Percentiles rank a stretch among this genome's conserved stretches.
phyloP scores from a whole-genome alignment of 2,888 invertebrate species.

The Ellobium chinense region DNA sequence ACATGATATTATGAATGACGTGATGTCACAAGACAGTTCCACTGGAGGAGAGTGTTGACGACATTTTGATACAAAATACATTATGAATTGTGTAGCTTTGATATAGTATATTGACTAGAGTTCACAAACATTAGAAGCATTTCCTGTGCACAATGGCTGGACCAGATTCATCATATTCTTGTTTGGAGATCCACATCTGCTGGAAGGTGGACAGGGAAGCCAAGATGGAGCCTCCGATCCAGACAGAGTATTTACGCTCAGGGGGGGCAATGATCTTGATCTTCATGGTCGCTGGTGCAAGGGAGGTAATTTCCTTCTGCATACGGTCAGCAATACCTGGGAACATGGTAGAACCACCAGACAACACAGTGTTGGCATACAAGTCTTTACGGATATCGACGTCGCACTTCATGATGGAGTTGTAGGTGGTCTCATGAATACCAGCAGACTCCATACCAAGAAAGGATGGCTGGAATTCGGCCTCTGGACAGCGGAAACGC shows the following conservation, averaged over 20 bases:
- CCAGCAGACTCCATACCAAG: slow-evolving; percentile 76
- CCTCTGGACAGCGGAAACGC: slow-evolving; percentile 71
- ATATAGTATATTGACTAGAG: background rate
- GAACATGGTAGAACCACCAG: slow-evolving; percentile 97
- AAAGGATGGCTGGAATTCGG: slow-evolving; percentile 73
- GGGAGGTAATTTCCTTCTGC: slow-evolving; percentile 97
- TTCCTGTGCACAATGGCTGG: slow-evolving; percentile 97
- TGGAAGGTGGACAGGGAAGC: slow-evolving; percentile 85
- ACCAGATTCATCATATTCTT: slow-evolving; percentile 95
- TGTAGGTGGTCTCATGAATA: slow-evolving; percentile 78
- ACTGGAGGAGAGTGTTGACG: too few relatives aligned
- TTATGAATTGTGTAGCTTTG: too few relatives aligned
- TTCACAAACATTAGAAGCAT: slow-evolving; percentile 58
- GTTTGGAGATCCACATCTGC: slow-evolving; percentile 58
- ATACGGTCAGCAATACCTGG: slow-evolving; percentile 97
- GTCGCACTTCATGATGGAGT: slow-evolving; percentile 78
- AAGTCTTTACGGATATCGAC: slow-evolving; percentile 78
- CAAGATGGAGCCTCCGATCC: slow-evolving; percentile 74
- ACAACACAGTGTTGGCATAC: slow-evolving; percentile 85
- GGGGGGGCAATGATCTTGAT: slow-evolving; percentile 92
- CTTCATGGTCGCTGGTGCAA: slow-evolving; percentile 85
- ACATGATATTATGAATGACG: too few relatives aligned
- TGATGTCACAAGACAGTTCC: too few relatives aligned
- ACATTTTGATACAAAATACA: too few relatives aligned
- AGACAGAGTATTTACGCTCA: slow-evolving; percentile 94